These are phyloP conservation scores for Hydrophis major DNA, from an alignment of 2,797 vertebrate genomes.

Conservation along the genomic window DNA sequence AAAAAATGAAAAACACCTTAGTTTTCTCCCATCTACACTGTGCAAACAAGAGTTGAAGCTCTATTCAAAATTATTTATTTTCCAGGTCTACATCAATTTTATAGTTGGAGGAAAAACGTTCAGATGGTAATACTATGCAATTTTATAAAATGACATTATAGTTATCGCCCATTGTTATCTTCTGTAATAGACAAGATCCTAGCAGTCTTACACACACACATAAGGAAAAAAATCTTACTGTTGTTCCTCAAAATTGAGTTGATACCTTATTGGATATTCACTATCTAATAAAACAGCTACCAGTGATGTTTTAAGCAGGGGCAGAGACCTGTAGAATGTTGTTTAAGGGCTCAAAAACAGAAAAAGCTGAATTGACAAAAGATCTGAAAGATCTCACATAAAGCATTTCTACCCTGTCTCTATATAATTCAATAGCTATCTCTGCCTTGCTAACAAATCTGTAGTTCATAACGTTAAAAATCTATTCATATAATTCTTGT, in stretches of 20 bases:
- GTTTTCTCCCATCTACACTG: not conserved
- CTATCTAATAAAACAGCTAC: not conserved
- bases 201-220: not conserved
- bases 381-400: not conserved
- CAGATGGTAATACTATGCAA: not conserved
- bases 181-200: not conserved
- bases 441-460: not conserved
- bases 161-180: not conserved
- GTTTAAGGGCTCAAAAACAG: not conserved
- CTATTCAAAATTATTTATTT: not conserved
- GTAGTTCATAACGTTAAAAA: not conserved
- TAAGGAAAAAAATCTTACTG: not conserved
- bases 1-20: not conserved
- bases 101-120: not conserved
- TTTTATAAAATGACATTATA: not conserved
- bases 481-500: not conserved
- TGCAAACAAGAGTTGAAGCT: not conserved
- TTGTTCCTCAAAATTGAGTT: not conserved
- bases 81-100: not conserved
- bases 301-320: not conserved
- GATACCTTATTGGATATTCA: not conserved
- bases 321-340: not conserved
- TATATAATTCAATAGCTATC: not conserved
- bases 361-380: not conserved
- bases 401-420: not conserved